Evolutionary conservation across 1,140 invertebrate genomes (phyloP).

Genomic region (Globodera ellingtonae): DNA sequence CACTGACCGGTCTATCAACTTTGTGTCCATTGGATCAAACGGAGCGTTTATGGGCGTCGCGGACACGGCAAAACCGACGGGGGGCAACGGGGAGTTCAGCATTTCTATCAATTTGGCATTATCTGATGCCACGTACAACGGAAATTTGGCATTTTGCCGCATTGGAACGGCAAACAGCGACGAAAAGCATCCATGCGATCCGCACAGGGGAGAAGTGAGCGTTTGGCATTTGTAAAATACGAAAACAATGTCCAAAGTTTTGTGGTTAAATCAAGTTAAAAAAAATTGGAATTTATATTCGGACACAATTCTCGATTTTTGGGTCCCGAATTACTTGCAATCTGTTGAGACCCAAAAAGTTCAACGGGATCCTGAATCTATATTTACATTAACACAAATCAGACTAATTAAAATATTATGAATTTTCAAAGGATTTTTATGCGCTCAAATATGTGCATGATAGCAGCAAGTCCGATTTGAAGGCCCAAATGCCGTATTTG

Average conservation of each 20-base stretch:
- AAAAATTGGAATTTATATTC: no score
- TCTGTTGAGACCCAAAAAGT: no score
- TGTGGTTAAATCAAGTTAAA: no score
- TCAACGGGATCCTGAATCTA: no score
- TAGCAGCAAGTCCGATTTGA: slow-evolving; percentile 35
- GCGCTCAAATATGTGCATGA: slow-evolving; percentile 45
- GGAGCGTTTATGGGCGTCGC: slow-evolving; percentile 28
- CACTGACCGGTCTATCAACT: slow-evolving; percentile 16
- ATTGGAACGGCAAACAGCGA: slow-evolving; percentile 16
- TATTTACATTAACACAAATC: no score
- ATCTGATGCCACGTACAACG: slow-evolving; percentile 35
- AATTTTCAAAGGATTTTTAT: slow-evolving; percentile 49
- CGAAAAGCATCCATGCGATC: slow-evolving; percentile 47
- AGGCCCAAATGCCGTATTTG: slow-evolving; percentile 10
- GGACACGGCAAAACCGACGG: slow-evolving; percentile 42
- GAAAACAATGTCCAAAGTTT: no score
- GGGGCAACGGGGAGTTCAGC: slow-evolving; percentile 48
- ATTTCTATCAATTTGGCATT: slow-evolving; percentile 36
- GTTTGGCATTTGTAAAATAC: no score
- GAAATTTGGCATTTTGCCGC: slow-evolving; percentile 46
- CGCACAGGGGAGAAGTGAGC: slow-evolving; percentile 23
- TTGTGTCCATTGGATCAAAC: slow-evolving; percentile 24
- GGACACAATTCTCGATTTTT: no score
- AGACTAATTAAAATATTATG: no score
- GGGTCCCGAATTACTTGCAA: no score